These are phyloP conservation scores for Paraplagusia blochii DNA, from an alignment of 2,113 vertebrate genomes.

Conservation along the genomic window DNA sequence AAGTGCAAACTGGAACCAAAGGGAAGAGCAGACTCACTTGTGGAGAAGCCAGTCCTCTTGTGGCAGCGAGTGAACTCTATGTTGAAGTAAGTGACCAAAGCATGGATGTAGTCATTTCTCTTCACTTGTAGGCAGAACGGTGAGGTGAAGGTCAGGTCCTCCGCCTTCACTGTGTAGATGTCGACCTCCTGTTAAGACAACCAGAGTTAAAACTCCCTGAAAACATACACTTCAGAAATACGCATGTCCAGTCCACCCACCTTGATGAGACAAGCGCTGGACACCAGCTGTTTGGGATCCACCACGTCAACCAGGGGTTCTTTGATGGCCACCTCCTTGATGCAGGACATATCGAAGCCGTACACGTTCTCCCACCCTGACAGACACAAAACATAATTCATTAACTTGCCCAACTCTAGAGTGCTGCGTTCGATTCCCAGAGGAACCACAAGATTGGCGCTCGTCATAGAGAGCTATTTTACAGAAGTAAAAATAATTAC, in stretches of 20 bases:
- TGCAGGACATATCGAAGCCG: constrained; percentile 93
- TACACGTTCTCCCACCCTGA: constrained; percentile 95
- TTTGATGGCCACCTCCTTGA: constrained; percentile 92
- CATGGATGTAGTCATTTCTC: constrained; percentile 90
- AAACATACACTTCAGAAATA: background rate
- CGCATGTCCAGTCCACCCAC: constrained; percentile 51
- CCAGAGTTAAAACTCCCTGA: background rate
- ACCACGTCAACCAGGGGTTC: constrained; percentile 91
- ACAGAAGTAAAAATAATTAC: no score
- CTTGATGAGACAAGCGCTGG: constrained; percentile 90
- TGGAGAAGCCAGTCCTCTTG: constrained; percentile 92
- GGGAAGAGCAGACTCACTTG: constrained; percentile 75
- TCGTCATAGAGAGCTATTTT: no score
- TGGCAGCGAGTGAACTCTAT: constrained; percentile 94
- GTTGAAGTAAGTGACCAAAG: constrained; percentile 92
- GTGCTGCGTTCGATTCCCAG: no score
- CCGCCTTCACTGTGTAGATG: constrained; percentile 91
- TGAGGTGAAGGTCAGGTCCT: constrained; percentile 90
- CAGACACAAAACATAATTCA: background rate
- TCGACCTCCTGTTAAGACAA: constrained; percentile 83
- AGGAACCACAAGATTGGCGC: no score
- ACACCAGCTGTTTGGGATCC: constrained; percentile 91
- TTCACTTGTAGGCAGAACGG: constrained; percentile 94
- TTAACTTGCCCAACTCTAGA: no score
- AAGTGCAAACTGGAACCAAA: no score